These are phyloP conservation scores for Ovis canadensis DNA, from an alignment of 2,113 vertebrate species.

Conservation along the genomic window DNA sequence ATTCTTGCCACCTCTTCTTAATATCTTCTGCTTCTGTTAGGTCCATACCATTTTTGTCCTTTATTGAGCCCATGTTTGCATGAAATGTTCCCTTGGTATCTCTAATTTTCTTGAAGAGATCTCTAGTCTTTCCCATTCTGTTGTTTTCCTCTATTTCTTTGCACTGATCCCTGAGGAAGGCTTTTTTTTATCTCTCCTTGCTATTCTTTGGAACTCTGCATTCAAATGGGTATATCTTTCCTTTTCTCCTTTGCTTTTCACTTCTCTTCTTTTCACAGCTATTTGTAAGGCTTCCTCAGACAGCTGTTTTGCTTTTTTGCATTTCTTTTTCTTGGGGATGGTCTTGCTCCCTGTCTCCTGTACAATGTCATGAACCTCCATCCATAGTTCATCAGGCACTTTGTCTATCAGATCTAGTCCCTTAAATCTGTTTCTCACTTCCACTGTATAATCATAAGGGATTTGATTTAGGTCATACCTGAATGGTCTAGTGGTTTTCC, in stretches of 20 bases:
- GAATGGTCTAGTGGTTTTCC: background rate
- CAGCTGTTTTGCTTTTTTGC: background rate
- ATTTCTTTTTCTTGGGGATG: background rate
- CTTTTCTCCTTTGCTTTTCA: background rate
- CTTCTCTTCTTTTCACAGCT: background rate
- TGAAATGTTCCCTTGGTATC: background rate
- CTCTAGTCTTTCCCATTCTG: background rate
- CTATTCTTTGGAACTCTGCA: background rate
- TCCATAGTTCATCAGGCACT: background rate
- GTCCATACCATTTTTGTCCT: background rate
- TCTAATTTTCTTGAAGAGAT: background rate
- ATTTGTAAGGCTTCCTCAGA: background rate
- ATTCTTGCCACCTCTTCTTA: background rate
- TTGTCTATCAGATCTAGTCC: background rate
- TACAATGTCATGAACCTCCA: background rate
- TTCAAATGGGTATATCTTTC: background rate
- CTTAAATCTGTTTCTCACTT: background rate
- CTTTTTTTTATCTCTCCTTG: background rate
- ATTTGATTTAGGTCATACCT: background rate
- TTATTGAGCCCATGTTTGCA: background rate
- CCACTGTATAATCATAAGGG: background rate
- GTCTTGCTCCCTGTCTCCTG: background rate
- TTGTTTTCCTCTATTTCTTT: background rate
- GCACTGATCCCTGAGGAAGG: background rate
- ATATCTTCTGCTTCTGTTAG: background rate